Evolutionary conservation across 2,113 vertebrate genomes (phyloP).

Genomic region (Melanotaenia duboulayi): DNA sequence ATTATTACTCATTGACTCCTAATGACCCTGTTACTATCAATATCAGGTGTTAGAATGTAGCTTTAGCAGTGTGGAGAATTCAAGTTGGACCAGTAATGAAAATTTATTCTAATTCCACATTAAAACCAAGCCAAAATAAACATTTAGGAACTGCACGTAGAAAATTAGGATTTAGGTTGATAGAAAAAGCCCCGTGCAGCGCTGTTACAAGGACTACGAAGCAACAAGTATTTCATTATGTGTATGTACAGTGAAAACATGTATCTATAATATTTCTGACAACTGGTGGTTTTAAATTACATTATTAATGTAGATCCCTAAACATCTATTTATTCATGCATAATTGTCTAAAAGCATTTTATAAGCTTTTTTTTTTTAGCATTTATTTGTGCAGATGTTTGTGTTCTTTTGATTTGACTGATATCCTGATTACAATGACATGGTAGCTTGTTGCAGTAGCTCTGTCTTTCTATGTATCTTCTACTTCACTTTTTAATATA

Average conservation of each 20-base stretch:
- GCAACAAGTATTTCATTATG: not conserved
- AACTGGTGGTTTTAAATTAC: not conserved
- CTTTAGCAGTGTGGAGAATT: not conserved
- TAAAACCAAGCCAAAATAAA: not conserved
- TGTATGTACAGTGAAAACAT: too few species aligned
- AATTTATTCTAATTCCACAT: not conserved
- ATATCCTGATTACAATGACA: too few species aligned
- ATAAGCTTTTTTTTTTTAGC: too few species aligned
- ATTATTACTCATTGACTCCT: slow-evolving; percentile 40
- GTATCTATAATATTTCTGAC: not conserved
- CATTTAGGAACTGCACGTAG: too few species aligned
- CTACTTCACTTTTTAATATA: too few species aligned
- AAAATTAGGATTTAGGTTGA: not conserved
- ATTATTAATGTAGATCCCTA: too few species aligned
- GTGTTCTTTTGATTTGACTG: too few species aligned
- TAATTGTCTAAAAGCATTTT: too few species aligned
- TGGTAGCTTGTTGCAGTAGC: too few species aligned
- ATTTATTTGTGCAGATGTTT: not conserved
- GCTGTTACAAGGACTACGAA: not conserved
- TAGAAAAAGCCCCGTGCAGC: too few species aligned
- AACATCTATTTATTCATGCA: too few species aligned
- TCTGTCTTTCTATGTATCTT: too few species aligned
- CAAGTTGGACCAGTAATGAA: not conserved
- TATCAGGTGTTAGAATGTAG: slow-evolving; percentile 19
- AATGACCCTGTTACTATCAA: slow-evolving; percentile 18